phyloP scores from a whole-genome alignment of 2,888 invertebrate genomes.

The Ecdyonurus torrentis region DNA sequence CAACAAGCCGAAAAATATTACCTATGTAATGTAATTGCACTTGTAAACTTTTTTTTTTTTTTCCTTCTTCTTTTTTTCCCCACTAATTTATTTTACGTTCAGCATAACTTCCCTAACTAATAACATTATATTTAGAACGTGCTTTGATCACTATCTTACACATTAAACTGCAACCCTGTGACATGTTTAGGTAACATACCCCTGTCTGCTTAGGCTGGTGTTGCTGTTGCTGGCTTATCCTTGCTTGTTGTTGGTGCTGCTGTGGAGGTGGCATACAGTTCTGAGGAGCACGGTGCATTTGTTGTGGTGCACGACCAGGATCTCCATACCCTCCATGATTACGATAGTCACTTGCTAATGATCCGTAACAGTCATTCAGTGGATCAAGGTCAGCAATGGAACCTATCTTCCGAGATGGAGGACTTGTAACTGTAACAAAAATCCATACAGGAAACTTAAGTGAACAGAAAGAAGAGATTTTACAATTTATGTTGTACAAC shows the following conservation, averaged over 20 bases:
- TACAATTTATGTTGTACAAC: not conserved
- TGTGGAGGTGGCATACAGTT: not conserved
- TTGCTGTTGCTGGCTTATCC: constrained; percentile 21
- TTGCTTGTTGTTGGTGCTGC: constrained; percentile 16
- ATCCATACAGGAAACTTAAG: constrained; percentile 1
- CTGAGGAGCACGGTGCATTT: constrained; percentile 7
- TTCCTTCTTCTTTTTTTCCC: too few species aligned
- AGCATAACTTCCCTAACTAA: too few species aligned
- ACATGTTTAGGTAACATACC: constrained; percentile 7
- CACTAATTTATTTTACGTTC: too few species aligned
- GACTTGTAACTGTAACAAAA: constrained; percentile 29
- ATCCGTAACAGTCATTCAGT: constrained; percentile 72
- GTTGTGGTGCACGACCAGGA: constrained; percentile 10
- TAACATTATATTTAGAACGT: too few species aligned
- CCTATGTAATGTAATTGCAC: too few species aligned
- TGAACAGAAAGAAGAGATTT: not conserved
- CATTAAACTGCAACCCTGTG: too few species aligned
- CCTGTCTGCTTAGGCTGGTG: constrained; percentile 25
- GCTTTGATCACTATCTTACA: too few species aligned
- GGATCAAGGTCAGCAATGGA: constrained; percentile 94
- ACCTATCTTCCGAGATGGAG: constrained; percentile 52
- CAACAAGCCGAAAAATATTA: too few species aligned
- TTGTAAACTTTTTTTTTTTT: too few species aligned
- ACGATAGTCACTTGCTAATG: constrained; percentile 28
- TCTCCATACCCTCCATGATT: constrained; percentile 21